phyloP scores from a whole-genome alignment of 2,113 vertebrate species.

The Gambusia affinis region DNA sequence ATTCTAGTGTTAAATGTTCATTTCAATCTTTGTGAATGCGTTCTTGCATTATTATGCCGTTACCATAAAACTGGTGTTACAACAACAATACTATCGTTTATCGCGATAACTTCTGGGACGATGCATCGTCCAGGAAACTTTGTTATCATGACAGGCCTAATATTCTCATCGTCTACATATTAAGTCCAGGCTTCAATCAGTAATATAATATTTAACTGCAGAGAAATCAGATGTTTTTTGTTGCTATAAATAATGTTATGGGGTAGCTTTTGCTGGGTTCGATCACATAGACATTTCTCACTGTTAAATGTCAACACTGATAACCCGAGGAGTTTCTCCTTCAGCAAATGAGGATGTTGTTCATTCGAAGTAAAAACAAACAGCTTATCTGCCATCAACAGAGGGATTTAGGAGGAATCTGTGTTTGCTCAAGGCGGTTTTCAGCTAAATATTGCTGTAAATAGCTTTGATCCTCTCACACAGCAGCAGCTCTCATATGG shows the following conservation, averaged over 20 bases:
- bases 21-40: too few relatives aligned
- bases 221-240: too few relatives aligned
- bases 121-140: too few relatives aligned
- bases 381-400: slow-evolving; percentile 36
- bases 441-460: slow-evolving; percentile 70
- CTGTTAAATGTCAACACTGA: not conserved
- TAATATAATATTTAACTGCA: too few relatives aligned
- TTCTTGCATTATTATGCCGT: too few relatives aligned
- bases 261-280: too few relatives aligned
- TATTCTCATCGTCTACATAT: not conserved
- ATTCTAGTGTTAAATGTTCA: too few relatives aligned
- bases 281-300: not conserved
- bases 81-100: too few relatives aligned
- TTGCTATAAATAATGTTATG: too few relatives aligned
- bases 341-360: not conserved
- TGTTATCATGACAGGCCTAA: too few relatives aligned
- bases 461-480: slow-evolving; percentile 55
- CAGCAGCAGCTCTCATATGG: slow-evolving; percentile 64
- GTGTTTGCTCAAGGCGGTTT: slow-evolving; percentile 45
- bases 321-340: not conserved
- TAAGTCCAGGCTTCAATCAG: not conserved
- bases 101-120: too few relatives aligned
- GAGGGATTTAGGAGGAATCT: slow-evolving; percentile 19
- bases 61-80: too few relatives aligned
- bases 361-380: slow-evolving; percentile 6